Conservation (phyloP, 1,140 invertebrate genomes). For the Dryas iulia region DNA sequence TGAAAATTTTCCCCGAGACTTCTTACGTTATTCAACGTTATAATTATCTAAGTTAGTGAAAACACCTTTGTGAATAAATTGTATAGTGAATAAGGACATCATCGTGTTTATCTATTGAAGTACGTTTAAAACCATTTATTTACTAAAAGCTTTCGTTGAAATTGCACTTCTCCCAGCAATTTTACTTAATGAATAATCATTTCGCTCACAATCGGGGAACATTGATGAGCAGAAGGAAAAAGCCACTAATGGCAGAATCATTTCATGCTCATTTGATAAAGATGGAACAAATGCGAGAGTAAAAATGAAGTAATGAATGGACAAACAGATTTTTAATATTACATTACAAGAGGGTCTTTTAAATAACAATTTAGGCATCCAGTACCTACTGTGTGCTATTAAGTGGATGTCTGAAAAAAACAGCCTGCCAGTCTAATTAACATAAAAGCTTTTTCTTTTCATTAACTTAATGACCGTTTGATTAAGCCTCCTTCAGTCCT, state of each 20-base stretch:
- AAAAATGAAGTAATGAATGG: neutral
- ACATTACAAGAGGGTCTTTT: neutral
- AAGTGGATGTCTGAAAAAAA: neutral
- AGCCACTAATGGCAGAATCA: neutral
- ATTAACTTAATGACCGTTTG: conserved; percentile 16
- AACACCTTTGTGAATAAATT: neutral
- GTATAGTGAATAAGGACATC: neutral
- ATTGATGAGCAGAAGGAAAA: neutral
- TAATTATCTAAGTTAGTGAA: neutral
- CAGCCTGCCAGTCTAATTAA: conserved; percentile 8
- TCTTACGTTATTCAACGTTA: conserved; percentile 11
- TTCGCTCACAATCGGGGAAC: neutral
- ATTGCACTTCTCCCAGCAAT: neutral
- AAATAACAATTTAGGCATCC: neutral
- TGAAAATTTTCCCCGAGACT: conserved; percentile 13
- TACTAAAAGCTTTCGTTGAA: neutral
- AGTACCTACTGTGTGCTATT: neutral
- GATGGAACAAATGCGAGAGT: neutral
- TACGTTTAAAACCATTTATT: neutral
- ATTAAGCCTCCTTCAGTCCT: conserved; percentile 7
- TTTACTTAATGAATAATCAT: neutral
- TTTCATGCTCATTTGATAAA: neutral
- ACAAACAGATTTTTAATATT: neutral
- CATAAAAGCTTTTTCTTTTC: conserved; percentile 19
- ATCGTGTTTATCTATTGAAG: neutral